These are phyloP conservation scores for Ochropacha duplaris DNA, from an alignment of 2,888 invertebrate species.

Conservation along the genomic window DNA sequence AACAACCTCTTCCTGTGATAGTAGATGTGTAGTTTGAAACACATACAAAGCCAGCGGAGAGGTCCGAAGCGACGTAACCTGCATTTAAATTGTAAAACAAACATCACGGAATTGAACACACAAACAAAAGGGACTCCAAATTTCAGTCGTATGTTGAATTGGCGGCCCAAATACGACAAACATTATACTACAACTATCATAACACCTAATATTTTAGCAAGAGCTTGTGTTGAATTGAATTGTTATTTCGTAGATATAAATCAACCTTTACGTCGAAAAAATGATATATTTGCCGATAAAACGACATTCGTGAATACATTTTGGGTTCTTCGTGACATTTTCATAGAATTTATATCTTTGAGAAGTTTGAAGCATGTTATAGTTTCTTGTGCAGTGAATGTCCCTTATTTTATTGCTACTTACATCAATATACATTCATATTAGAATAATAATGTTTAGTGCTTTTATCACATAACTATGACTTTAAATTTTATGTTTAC, in stretches of 20 bases:
- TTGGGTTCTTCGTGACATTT: slow-evolving; percentile 51
- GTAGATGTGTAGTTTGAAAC: not conserved
- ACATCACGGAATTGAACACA: slow-evolving; percentile 46
- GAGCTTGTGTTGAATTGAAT: slow-evolving; percentile 49
- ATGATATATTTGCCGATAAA: slow-evolving; percentile 69
- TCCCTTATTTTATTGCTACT: slow-evolving; percentile 14
- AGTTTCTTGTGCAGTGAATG: slow-evolving; percentile 22
- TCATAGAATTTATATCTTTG: slow-evolving; percentile 35
- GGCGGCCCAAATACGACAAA: slow-evolving; percentile 35
- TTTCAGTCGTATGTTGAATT: slow-evolving; percentile 41
- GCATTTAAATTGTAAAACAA: slow-evolving; percentile 61
- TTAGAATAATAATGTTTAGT: not conserved
- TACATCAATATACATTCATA: not conserved
- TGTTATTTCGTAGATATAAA: slow-evolving; percentile 61
- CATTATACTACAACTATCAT: slow-evolving; percentile 2
- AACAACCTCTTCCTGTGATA: not conserved
- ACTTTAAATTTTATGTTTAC: too few relatives aligned
- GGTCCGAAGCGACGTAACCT: slow-evolving; percentile 37
- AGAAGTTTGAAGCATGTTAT: slow-evolving; percentile 21
- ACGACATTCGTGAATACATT: slow-evolving; percentile 66
- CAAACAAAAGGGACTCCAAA: slow-evolving; percentile 50
- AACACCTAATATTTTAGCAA: slow-evolving; percentile 13
- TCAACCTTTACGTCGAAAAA: slow-evolving; percentile 63
- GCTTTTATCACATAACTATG: too few relatives aligned
- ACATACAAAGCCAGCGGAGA: slow-evolving; percentile 6